Evolutionary conservation across 1,140 invertebrate genomes (phyloP).

Genomic region (Cylas formicarius): DNA sequence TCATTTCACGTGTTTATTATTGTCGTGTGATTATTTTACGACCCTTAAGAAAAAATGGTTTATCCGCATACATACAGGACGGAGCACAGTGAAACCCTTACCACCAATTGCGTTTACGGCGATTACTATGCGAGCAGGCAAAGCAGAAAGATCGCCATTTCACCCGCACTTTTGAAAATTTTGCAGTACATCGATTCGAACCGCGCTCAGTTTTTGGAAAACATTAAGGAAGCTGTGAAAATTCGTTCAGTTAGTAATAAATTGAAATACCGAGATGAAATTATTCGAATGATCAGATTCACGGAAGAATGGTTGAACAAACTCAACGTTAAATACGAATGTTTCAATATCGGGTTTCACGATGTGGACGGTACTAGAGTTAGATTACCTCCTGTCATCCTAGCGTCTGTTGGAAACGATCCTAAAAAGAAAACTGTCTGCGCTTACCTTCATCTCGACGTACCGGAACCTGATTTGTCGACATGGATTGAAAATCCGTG

Average conservation of each 20-base stretch:
- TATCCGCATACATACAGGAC: conserved; percentile 37
- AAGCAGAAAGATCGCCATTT: conserved; percentile 35
- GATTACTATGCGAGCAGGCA: conserved; percentile 31
- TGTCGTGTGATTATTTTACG: conserved; percentile 32
- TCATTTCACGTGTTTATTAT: no score
- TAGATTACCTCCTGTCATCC: conserved; percentile 33
- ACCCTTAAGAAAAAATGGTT: conserved; percentile 26
- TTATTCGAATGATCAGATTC: conserved; percentile 30
- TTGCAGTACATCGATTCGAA: conserved; percentile 36
- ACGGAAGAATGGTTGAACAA: conserved; percentile 34
- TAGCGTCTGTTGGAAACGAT: conserved; percentile 30
- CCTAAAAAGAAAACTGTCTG: conserved; percentile 32
- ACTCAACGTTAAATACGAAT: conserved; percentile 35
- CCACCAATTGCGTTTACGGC: conserved; percentile 35
- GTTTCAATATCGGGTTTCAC: conserved; percentile 34
- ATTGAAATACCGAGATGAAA: conserved; percentile 27
- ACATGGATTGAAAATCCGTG: conserved; percentile 37
- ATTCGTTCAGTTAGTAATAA: conserved; percentile 32
- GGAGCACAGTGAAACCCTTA: conserved; percentile 39
- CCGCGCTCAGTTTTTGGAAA: conserved; percentile 24
- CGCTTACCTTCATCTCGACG: conserved; percentile 33
- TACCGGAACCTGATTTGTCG: conserved; percentile 24
- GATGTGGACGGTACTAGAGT: conserved; percentile 27
- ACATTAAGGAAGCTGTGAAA: conserved; percentile 31
- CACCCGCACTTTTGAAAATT: conserved; percentile 29